Conservation (phyloP, 1,140 invertebrate species). For the Cataglyphis hispanica region DNA sequence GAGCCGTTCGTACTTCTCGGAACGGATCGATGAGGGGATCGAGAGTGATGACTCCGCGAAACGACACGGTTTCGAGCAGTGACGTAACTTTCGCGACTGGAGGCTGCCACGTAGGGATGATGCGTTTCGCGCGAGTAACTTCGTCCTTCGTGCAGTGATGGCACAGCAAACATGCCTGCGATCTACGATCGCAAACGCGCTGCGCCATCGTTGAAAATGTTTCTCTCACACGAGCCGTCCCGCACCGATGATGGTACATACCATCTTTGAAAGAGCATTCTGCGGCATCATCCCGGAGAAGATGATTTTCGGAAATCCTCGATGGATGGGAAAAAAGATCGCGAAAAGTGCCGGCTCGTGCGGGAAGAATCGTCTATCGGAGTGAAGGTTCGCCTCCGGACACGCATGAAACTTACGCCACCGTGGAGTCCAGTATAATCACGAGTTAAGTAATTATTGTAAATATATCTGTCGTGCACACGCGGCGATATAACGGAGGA, state of each 20-base stretch:
- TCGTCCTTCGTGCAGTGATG: not conserved
- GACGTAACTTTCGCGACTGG: slow-evolving; percentile 52
- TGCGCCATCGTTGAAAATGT: not conserved
- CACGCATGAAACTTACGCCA: slow-evolving; percentile 67
- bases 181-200: not conserved
- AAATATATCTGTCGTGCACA: slow-evolving; percentile 66
- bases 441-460: slow-evolving; percentile 67
- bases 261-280: no score
- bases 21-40: slow-evolving; percentile 21
- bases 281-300: no score
- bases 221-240: no score
- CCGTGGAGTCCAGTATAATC: slow-evolving; percentile 44
- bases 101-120: slow-evolving; percentile 16
- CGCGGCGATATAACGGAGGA: slow-evolving; percentile 65
- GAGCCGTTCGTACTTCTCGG: not conserved
- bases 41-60: slow-evolving; percentile 44
- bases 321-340: not conserved
- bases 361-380: not conserved
- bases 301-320: not conserved
- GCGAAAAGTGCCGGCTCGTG: slow-evolving; percentile 12
- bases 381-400: slow-evolving; percentile 26
- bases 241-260: no score
- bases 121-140: not conserved
- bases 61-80: slow-evolving; percentile 49
- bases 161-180: not conserved